A percentile compares a stretch with the other conserved stretches of the same genome.
phyloP scores from a whole-genome alignment of 2,113 vertebrate species.

The Herpailurus yagouaroundi region DNA sequence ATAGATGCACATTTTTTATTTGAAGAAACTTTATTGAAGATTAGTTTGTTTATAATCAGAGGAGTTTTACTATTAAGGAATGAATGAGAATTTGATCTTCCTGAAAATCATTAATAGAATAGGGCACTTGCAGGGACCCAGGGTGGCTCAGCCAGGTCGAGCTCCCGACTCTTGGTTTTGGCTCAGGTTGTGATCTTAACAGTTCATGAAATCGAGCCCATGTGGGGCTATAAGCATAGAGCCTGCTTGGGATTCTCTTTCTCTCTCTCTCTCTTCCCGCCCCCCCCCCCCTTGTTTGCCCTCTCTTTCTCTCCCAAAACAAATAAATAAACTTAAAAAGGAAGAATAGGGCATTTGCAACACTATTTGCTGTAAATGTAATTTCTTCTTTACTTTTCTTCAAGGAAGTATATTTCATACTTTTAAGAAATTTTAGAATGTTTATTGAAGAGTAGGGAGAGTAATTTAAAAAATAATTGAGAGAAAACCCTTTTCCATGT shows the following conservation, averaged over 20 bases:
- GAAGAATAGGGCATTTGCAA: background rate
- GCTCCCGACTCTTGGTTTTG: no score
- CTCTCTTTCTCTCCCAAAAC: no score
- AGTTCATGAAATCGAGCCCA: no score
- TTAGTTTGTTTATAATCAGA: constrained; percentile 59
- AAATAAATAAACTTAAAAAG: no score
- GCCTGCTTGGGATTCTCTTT: no score
- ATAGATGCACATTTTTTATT: constrained; percentile 31
- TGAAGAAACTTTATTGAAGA: constrained; percentile 25
- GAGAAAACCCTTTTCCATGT: constrained; percentile 36
- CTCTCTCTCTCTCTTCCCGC: no score
- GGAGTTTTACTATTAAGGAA: constrained; percentile 25
- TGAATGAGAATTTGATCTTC: constrained; percentile 37
- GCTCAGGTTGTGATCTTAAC: no score
- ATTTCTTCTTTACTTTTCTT: constrained; percentile 52
- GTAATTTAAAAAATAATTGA: constrained; percentile 24
- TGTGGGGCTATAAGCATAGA: no score
- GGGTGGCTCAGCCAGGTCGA: no score
- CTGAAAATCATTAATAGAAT: background rate
- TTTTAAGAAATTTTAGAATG: constrained; percentile 39
- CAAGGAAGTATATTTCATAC: background rate
- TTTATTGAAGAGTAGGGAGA: background rate
- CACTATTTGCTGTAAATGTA: constrained; percentile 21
- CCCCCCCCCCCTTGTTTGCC: no score
- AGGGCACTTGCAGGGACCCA: background rate